A percentile compares a stretch with the other conserved stretches of the same genome.
These are phyloP conservation scores for Sussaba pulchella DNA, from an alignment of 2,888 invertebrate genomes.

Conservation along the genomic window DNA sequence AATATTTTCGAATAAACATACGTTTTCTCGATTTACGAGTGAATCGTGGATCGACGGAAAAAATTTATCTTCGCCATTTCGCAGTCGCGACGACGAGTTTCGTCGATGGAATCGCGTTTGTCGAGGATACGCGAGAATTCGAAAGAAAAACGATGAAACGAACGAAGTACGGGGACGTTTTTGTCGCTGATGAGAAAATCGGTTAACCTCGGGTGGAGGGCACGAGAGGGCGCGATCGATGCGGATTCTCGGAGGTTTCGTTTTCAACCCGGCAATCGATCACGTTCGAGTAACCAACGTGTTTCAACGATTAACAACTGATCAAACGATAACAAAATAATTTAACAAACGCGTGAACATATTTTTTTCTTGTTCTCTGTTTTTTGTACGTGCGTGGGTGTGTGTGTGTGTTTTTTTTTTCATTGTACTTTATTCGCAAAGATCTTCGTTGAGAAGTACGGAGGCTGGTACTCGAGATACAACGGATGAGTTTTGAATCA, in stretches of 20 bases:
- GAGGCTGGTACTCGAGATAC: background rate
- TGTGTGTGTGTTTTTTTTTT: too few relatives aligned
- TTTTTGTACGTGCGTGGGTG: background rate
- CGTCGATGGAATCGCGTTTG: too few relatives aligned
- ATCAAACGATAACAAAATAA: background rate
- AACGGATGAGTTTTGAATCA: background rate
- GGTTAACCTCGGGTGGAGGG: constrained; percentile 5
- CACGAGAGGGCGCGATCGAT: constrained; percentile 1
- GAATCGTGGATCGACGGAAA: too few relatives aligned
- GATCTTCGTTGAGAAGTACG: background rate
- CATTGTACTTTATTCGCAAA: too few relatives aligned
- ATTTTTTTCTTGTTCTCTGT: too few relatives aligned
- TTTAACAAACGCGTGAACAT: constrained; percentile 2
- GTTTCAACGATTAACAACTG: constrained; percentile 4
- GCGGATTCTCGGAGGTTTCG: background rate
- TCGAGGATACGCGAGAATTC: too few relatives aligned
- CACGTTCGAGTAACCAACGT: background rate
- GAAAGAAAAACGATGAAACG: background rate
- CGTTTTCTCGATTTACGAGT: too few relatives aligned
- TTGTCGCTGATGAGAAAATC: background rate
- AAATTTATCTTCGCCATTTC: too few relatives aligned
- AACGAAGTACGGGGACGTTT: background rate
- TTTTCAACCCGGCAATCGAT: constrained; percentile 6
- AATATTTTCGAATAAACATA: too few relatives aligned
- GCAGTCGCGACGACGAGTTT: too few relatives aligned